Conservation (phyloP, 2,888 invertebrate genomes). For the Cryptophagus acutangulus region DNA sequence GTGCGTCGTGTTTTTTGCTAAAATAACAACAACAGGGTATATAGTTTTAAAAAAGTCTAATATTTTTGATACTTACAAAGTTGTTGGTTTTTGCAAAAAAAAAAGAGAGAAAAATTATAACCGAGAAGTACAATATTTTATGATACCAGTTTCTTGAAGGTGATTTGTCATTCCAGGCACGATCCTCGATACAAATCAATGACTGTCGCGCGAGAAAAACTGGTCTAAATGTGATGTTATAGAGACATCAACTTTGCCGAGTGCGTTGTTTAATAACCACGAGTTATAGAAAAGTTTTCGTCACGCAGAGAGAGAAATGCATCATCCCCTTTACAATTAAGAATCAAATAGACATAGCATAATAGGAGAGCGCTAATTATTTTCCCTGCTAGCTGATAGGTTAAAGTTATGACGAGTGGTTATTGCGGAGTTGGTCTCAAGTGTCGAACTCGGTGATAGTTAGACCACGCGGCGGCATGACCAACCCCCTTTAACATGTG, state of each 20-base stretch:
- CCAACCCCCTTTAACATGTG: slow-evolving; percentile 28
- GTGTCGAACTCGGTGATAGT: slow-evolving; percentile 42
- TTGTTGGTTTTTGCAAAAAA: slow-evolving; percentile 8
- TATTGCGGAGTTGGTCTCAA: slow-evolving; percentile 28
- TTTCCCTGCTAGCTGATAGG: slow-evolving; percentile 22
- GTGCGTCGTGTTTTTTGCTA: slow-evolving; percentile 21
- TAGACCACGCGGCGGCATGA: slow-evolving; percentile 19
- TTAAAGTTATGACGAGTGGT: slow-evolving; percentile 37
- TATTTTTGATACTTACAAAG: slow-evolving; percentile 20
- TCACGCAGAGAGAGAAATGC: slow-evolving; percentile 31
- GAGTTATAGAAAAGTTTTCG: slow-evolving; percentile 24
- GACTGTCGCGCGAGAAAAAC: slow-evolving; percentile 34
- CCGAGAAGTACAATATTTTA: slow-evolving; percentile 10
- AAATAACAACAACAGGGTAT: slow-evolving; percentile 16
- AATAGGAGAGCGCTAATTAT: slow-evolving; percentile 39
- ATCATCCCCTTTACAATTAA: no score
- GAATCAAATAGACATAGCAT: no score
- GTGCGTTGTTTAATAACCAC: slow-evolving; percentile 20
- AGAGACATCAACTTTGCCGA: slow-evolving; percentile 40
- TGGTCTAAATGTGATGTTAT: slow-evolving; percentile 33
- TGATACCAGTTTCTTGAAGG: slow-evolving; percentile 14
- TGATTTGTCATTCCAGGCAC: slow-evolving; percentile 41
- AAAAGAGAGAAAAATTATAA: slow-evolving; percentile 13
- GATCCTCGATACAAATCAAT: slow-evolving; percentile 33
- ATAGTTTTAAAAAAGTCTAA: slow-evolving; percentile 5